These are phyloP conservation scores for Apis dorsata DNA, from an alignment of 1,140 invertebrate species.

Conservation along the genomic window DNA sequence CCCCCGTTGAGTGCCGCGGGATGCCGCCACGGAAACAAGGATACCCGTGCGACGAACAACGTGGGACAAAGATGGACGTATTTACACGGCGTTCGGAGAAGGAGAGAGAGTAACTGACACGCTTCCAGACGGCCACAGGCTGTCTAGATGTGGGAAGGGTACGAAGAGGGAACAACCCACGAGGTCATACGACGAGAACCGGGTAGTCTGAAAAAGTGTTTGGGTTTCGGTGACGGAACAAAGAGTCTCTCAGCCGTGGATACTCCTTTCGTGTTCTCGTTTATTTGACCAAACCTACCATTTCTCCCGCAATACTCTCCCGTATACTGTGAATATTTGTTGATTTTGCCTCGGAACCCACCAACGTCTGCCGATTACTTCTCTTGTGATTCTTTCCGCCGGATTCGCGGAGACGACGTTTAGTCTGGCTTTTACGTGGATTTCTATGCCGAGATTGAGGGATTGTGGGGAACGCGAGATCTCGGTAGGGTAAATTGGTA, in stretches of 20 bases:
- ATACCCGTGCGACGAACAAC: constrained; percentile 2
- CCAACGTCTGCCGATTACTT: constrained; percentile 21
- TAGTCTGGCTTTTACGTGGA: not conserved
- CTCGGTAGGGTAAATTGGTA: not conserved
- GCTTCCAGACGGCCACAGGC: constrained; percentile 11
- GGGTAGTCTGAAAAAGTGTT: constrained; percentile 64
- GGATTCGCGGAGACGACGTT: constrained; percentile 16
- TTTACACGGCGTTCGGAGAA: not conserved
- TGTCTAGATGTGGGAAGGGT: not conserved
- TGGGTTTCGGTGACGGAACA: constrained; percentile 68
- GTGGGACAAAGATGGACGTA: constrained; percentile 34
- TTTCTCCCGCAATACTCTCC: not conserved
- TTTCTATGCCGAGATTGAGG: not conserved
- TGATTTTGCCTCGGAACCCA: constrained; percentile 27
- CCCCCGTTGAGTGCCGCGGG: constrained; percentile 73
- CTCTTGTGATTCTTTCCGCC: not conserved
- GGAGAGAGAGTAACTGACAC: constrained; percentile 28
- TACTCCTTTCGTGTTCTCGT: constrained; percentile 42
- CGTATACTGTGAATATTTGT: constrained; percentile 29
- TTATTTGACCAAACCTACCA: constrained; percentile 32
- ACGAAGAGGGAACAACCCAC: constrained; percentile 10
- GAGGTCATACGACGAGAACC: constrained; percentile 36
- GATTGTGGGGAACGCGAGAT: too few species aligned
- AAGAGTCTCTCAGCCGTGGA: constrained; percentile 64
- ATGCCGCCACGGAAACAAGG: constrained; percentile 39